Evolutionary conservation across 2,113 vertebrate species (phyloP).

Genomic region (Scopus umbretta): DNA sequence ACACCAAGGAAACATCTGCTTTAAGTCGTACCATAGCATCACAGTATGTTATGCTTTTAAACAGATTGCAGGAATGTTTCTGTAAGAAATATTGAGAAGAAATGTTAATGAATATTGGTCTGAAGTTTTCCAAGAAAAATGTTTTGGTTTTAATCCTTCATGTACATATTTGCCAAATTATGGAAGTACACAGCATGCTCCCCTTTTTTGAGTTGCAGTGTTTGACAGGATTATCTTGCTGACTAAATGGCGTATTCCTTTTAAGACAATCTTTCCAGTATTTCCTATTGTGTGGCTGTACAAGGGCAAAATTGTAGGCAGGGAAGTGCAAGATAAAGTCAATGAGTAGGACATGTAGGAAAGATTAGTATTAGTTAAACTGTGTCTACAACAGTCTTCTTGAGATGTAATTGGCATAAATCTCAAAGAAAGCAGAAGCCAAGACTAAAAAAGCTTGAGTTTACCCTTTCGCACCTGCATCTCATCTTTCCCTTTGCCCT

Average conservation of each 20-base stretch:
- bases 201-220: fast-evolving
- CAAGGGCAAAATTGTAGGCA: not conserved
- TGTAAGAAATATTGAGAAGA: not conserved
- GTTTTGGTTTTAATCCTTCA: not conserved
- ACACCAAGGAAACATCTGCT: not conserved
- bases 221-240: not conserved
- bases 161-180: not conserved
- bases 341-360: not conserved
- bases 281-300: not conserved
- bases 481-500: not conserved
- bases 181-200: not conserved
- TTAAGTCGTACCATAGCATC: not conserved
- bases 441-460: not conserved
- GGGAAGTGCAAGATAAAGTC: not conserved
- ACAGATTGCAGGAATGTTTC: not conserved
- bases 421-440: not conserved
- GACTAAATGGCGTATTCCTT: not conserved
- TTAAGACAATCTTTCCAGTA: not conserved
- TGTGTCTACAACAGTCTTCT: not conserved
- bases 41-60: not conserved
- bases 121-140: not conserved
- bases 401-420: not conserved
- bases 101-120: not conserved
- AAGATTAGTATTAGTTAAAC: not conserved
- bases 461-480: not conserved